Conservation (phyloP, 64 coral and sea anemone species). For the Pocillopora verrucosa region DNA sequence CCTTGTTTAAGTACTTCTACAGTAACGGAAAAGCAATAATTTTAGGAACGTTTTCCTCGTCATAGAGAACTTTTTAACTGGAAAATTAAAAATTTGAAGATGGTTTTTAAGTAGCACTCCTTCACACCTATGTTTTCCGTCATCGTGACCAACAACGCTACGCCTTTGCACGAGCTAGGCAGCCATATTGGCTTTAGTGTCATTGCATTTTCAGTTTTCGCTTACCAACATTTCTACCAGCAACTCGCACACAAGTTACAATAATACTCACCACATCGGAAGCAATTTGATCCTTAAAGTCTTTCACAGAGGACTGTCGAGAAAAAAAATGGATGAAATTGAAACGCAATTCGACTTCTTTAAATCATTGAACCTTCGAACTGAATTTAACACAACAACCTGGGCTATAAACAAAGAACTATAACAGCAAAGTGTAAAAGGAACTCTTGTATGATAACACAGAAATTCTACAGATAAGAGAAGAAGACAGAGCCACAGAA, state of each 20-base stretch:
- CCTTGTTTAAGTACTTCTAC: too few relatives aligned
- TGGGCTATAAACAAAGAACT: neutral
- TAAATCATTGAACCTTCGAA: neutral
- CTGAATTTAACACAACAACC: neutral
- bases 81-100: too few relatives aligned
- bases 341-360: neutral
- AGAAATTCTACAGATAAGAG: neutral
- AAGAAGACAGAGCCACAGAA: neutral
- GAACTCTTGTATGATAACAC: neutral
- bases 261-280: conserved; percentile 73
- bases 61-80: too few relatives aligned
- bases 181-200: too few relatives aligned
- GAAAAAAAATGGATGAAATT: neutral
- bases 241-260: neutral
- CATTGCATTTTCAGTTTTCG: too few relatives aligned
- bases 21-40: too few relatives aligned
- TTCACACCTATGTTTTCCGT: too few relatives aligned
- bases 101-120: too few relatives aligned
- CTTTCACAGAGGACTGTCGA: conserved; percentile 77
- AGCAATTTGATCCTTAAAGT: conserved; percentile 87
- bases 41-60: too few relatives aligned
- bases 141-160: too few relatives aligned
- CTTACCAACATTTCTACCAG: too few relatives aligned
- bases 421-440: neutral
- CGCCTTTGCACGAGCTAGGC: too few relatives aligned